Percentiles rank a stretch among this genome's conserved stretches.
phyloP scores from a whole-genome alignment of 1,140 invertebrate genomes.

The Meloidogyne floridensis region DNA sequence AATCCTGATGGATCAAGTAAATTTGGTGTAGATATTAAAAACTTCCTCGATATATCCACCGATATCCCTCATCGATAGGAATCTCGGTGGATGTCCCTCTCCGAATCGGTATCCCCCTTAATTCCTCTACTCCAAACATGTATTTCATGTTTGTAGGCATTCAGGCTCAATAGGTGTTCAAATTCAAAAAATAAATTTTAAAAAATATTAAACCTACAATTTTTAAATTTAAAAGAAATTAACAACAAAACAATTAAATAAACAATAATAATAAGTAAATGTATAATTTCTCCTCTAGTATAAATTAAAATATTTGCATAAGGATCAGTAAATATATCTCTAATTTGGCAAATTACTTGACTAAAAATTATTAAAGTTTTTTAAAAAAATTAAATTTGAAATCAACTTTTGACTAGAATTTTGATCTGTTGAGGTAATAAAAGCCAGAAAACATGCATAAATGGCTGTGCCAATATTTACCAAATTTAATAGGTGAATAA shows the following conservation, averaged over 20 bases:
- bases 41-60: too few relatives aligned
- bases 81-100: too few relatives aligned
- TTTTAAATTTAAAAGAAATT: neutral
- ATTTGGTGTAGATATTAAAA: too few relatives aligned
- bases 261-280: constrained; percentile 7
- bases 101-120: too few relatives aligned
- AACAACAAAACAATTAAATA: neutral
- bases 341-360: neutral
- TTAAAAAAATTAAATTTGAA: neutral
- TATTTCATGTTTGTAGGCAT: too few relatives aligned
- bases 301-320: neutral
- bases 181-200: neutral
- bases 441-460: constrained; percentile 5
- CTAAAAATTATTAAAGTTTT: neutral
- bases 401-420: neutral
- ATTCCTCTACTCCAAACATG: too few relatives aligned
- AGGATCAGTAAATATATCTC: neutral
- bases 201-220: neutral
- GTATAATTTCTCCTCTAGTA: neutral
- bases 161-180: too few relatives aligned
- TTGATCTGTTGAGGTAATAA: neutral
- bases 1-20: too few relatives aligned
- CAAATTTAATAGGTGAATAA: neutral
- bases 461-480: neutral
- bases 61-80: too few relatives aligned